Percentiles rank a stretch among this genome's conserved stretches.
Evolutionary conservation across 2,888 invertebrate species (phyloP).

Genomic region (Mythimna impura): DNA sequence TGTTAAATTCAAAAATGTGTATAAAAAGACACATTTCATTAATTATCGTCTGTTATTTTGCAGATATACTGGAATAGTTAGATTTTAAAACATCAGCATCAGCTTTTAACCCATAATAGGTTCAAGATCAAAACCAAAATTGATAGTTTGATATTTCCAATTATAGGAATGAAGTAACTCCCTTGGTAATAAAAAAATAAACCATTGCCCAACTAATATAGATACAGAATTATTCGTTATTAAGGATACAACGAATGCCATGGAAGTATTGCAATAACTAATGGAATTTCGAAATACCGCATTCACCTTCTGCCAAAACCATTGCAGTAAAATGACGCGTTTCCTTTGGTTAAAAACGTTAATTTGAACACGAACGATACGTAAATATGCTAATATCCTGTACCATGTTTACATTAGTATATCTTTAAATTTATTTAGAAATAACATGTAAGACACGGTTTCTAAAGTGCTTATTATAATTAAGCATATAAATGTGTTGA

Average conservation of each 20-base stretch:
- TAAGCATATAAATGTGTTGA: no score
- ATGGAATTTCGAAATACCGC: slow-evolving; percentile 18
- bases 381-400: slow-evolving; percentile 12
- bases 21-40: not conserved
- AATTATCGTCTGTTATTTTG: not conserved
- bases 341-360: slow-evolving; percentile 19
- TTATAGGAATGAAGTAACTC: not conserved
- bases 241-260: not conserved
- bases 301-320: slow-evolving; percentile 33
- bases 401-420: not conserved
- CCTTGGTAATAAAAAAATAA: not conserved
- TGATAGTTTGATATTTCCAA: not conserved
- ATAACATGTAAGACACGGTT: not conserved
- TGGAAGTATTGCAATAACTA: slow-evolving; percentile 14
- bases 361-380: not conserved
- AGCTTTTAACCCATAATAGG: no score
- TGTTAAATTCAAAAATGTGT: not conserved
- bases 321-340: slow-evolving; percentile 38
- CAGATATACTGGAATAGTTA: not conserved
- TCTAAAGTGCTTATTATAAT: not conserved
- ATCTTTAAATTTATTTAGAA: slow-evolving; percentile 3
- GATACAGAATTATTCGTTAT: not conserved
- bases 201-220: not conserved
- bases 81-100: no score
- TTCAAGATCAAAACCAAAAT: not conserved